phyloP scores from a whole-genome alignment of 1,140 invertebrate genomes.

The Eulimnadia texana region DNA sequence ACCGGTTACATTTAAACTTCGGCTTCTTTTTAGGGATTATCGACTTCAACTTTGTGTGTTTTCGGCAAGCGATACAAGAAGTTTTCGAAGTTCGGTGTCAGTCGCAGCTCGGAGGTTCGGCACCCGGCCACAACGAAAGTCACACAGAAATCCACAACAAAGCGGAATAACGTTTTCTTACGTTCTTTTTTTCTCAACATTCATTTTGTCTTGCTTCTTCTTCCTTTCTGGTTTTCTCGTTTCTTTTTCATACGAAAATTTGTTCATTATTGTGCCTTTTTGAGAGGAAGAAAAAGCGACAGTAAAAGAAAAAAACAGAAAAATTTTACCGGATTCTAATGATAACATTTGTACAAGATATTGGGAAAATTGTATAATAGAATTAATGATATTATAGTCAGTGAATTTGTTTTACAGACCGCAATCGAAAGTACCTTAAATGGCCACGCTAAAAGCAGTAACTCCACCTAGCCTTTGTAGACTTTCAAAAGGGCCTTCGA shows the following conservation, averaged over 20 bases:
- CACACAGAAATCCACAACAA: background rate
- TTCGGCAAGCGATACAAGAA: slow-evolving; percentile 79
- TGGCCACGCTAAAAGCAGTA: no score
- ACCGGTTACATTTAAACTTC: slow-evolving; percentile 20
- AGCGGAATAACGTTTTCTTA: background rate
- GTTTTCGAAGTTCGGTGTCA: slow-evolving; percentile 59
- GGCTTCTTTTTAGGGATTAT: slow-evolving; percentile 60
- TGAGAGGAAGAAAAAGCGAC: background rate
- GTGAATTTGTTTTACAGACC: no score
- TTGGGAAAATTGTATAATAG: no score
- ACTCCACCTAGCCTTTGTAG: no score
- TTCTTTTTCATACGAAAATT: background rate
- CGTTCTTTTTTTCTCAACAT: background rate
- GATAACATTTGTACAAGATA: no score
- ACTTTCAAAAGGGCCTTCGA: no score
- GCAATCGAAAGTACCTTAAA: no score
- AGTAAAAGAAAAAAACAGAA: background rate
- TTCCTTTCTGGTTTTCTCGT: background rate
- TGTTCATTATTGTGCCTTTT: background rate
- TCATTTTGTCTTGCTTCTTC: background rate
- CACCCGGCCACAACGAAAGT: background rate
- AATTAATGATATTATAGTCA: no score
- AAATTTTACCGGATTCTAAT: background rate
- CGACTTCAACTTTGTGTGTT: slow-evolving; percentile 92
- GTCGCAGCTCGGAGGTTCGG: background rate